Evolutionary conservation across 2,113 vertebrate genomes (phyloP).

Genomic region (Apteryx mantelli): DNA sequence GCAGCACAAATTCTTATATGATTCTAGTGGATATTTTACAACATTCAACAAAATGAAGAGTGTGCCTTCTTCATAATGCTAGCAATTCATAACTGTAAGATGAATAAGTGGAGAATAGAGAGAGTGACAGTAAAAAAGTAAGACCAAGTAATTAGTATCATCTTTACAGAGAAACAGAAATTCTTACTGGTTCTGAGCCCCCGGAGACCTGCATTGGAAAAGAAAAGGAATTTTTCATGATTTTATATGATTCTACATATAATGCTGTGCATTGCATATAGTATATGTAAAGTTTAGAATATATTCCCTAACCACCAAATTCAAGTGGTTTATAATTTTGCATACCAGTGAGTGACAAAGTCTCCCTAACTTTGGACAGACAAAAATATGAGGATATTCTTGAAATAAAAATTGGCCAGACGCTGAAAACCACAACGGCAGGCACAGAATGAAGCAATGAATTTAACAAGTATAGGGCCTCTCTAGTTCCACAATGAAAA

Average conservation of each 20-base stretch:
- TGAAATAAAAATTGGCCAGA: constrained; percentile 24
- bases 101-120: not conserved
- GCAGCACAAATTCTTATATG: constrained; percentile 39
- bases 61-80: not conserved
- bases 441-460: not conserved
- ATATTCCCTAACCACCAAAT: not conserved
- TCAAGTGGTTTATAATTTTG: not conserved
- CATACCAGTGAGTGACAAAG: not conserved
- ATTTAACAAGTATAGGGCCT: not conserved
- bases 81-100: constrained; percentile 18
- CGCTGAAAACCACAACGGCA: not conserved
- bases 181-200: not conserved
- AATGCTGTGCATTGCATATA: not conserved
- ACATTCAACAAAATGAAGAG: not conserved
- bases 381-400: not conserved
- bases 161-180: not conserved
- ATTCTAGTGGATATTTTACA: constrained; percentile 58
- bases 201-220: not conserved
- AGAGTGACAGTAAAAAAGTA: not conserved
- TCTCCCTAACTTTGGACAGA: not conserved
- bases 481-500: not conserved
- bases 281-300: not conserved
- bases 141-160: not conserved
- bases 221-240: not conserved
- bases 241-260: not conserved